Conservation (phyloP, 2,797 vertebrate species). For the Schizopygopsis malacanthus region DNA sequence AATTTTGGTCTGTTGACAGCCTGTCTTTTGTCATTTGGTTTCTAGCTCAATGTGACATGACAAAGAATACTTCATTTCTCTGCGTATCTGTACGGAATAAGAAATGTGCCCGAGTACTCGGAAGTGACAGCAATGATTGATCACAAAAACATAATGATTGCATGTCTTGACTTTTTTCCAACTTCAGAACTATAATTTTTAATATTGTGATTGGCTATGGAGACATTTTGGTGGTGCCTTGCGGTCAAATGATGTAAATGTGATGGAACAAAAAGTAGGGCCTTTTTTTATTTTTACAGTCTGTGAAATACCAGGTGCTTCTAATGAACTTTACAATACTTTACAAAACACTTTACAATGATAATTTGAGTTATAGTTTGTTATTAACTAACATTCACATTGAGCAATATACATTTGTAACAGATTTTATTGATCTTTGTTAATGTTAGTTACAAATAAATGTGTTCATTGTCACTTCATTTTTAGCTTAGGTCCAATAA, state of each 20-base stretch:
- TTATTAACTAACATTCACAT: not conserved
- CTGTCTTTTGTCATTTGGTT: constrained; percentile 47
- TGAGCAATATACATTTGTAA: not conserved
- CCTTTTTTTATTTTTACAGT: not conserved
- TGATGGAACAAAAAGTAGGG: not conserved
- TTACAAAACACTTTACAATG: not conserved
- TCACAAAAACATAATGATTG: constrained; percentile 17
- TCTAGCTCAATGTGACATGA: constrained; percentile 43
- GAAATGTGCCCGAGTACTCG: not conserved
- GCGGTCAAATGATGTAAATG: not conserved
- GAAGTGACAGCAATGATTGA: constrained; percentile 28
- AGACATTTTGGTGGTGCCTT: not conserved
- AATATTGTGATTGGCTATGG: not conserved
- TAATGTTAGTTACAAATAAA: not conserved
- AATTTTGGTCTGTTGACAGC: constrained; percentile 37
- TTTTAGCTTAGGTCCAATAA: not conserved
- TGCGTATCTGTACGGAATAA: constrained; percentile 41
- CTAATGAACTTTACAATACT: not conserved
- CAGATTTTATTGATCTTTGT: not conserved
- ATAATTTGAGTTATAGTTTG: not conserved
- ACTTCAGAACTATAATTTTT: constrained; percentile 2
- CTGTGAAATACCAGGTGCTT: not conserved
- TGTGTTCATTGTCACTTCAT: no score
- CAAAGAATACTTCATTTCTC: constrained; percentile 45
- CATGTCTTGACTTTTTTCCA: not conserved